Evolutionary conservation across 2,113 vertebrate species (phyloP).

Genomic region (Pangasianodon gigas): DNA sequence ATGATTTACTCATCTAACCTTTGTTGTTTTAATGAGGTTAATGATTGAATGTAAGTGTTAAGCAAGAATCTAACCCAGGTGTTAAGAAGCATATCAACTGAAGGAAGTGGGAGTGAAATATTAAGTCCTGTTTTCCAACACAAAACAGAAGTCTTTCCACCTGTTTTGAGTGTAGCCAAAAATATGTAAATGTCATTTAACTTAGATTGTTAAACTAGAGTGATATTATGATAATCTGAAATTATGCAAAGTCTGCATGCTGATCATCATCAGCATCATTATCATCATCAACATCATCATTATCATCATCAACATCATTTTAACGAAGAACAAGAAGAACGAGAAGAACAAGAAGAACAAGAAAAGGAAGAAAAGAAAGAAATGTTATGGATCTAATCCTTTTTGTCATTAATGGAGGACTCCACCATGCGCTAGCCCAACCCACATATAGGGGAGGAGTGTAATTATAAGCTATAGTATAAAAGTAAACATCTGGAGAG

Average conservation of each 20-base stretch:
- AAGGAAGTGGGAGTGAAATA: background rate
- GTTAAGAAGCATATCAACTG: background rate
- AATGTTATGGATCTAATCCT: background rate
- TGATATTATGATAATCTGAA: background rate
- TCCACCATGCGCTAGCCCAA: background rate
- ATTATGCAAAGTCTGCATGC: too few species aligned
- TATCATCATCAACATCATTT: background rate
- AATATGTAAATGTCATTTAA: background rate
- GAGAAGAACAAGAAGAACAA: background rate
- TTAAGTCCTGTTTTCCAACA: background rate
- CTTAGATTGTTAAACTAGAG: background rate
- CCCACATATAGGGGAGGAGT: conserved; percentile 25
- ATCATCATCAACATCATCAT: background rate
- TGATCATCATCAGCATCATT: background rate
- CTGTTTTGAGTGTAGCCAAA: background rate
- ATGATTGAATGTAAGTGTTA: conserved; percentile 31
- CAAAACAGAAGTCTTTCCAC: background rate
- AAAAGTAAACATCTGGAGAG: conserved; percentile 26
- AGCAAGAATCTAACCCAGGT: conserved; percentile 21
- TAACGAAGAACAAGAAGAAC: background rate
- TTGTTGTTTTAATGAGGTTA: conserved; percentile 18
- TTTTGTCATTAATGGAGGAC: background rate
- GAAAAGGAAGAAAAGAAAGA: background rate
- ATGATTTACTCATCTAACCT: conserved; percentile 11
- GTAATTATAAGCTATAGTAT: conserved; percentile 17